Base-by-base conservation (phyloP, 1,140 invertebrate genomes). In the Drosophila novamexicana region DNA sequence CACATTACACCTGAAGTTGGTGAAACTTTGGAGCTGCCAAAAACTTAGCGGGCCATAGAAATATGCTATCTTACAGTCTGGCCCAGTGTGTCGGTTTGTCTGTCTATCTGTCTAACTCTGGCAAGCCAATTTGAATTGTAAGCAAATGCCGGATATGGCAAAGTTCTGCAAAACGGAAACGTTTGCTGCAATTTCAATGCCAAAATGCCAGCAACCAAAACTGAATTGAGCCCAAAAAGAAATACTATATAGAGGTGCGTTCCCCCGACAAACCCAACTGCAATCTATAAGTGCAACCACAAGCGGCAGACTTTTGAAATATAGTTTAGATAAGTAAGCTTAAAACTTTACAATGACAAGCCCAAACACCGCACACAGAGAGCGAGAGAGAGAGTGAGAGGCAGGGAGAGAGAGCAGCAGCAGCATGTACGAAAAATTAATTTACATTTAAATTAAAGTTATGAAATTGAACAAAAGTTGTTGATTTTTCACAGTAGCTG, bases 71-170 rank as follows among this genome's bases (percentile, higher is more conserved):
- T 44, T 32, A 8, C 22, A 14, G 57, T 45, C 58, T 42, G 34
- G 22, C 22, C 49, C 34, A 34, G n/a, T 12, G 5, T 3, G 9
- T 14, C 49, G 34, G 12, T 34, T 53, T 18, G 22, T 14, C 6
- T 8, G 29, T 34, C 34, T 18, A 22, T 40, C 7, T 12, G 36
- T 14, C 44, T 34, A 8, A 32, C 54, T 39, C 54, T 39, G 56
- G 49, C 42, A 64, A 62, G 69, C 69, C 78, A 81, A 74, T 77
- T 81, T 81, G 53, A 81, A 81, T 75, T 68, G 75, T 75, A 79
- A 81, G 79, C 74, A 77, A 77, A 79, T 77, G 64, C 74, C 79
- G 79, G 79, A 81, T 79, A 81, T 81, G 77, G 59, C 61, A 79
- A 77, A 81, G 79, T 81, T 81, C 68, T 45, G 57, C 22, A 77